Evolutionary conservation across 2,113 vertebrate genomes (phyloP).

Genomic region (Callithrix jacchus): DNA sequence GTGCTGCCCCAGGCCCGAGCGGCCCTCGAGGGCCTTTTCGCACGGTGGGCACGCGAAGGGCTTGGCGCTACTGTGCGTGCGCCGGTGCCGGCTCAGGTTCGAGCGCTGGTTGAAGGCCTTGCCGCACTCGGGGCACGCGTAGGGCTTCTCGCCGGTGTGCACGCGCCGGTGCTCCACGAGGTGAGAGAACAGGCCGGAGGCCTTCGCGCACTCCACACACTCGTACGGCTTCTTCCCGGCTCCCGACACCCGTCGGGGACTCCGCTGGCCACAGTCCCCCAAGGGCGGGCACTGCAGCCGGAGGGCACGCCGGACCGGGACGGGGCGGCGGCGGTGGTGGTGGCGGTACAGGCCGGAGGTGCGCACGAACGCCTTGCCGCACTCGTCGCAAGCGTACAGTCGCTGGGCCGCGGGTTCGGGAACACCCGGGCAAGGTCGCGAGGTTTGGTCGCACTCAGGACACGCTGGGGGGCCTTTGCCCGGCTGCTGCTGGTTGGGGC

Average conservation of each 20-base stretch:
- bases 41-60: neutral
- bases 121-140: slow-evolving; percentile 66
- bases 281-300: slow-evolving; percentile 85
- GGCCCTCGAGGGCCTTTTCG: slow-evolving; percentile 73
- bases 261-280: slow-evolving; percentile 85
- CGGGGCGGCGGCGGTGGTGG: slow-evolving; percentile 86
- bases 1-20: slow-evolving; percentile 84
- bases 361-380: slow-evolving; percentile 70
- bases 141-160: slow-evolving; percentile 35
- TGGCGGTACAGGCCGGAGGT: slow-evolving; percentile 87
- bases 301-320: slow-evolving; percentile 86
- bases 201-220: neutral
- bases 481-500: neutral
- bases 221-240: neutral
- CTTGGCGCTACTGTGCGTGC: neutral
- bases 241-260: slow-evolving; percentile 85
- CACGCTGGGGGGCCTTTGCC: neutral
- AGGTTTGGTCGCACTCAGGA: neutral
- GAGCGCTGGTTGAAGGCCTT: slow-evolving; percentile 83
- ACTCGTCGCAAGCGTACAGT: neutral
- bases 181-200: neutral
- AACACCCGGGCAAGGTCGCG: neutral
- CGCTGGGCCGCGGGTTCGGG: neutral
- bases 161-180: slow-evolving; percentile 86
- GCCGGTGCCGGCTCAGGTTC: neutral